Percentiles rank a stretch among this genome's conserved stretches.
Evolutionary conservation across 2,113 vertebrate genomes (phyloP).

Genomic region (Syngnathus scovelli): DNA sequence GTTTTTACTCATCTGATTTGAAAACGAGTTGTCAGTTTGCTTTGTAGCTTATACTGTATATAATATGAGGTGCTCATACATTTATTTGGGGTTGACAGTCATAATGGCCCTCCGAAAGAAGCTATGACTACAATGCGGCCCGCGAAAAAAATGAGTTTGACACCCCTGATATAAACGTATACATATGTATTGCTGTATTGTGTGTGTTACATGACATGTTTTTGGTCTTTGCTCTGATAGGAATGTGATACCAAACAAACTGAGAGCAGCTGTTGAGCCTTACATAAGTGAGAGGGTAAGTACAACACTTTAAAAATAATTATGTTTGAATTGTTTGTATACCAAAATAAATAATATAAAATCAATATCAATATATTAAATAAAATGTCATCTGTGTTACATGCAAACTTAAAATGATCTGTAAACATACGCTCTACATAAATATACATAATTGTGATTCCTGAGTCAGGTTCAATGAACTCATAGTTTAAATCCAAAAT

Average conservation of each 20-base stretch:
- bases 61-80: too few relatives aligned
- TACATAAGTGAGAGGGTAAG: conserved; percentile 37
- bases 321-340: not conserved
- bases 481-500: not conserved
- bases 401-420: not conserved
- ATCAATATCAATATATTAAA: not conserved
- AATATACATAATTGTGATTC: not conserved
- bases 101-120: too few relatives aligned
- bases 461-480: not conserved
- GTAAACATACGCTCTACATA: not conserved
- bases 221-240: conserved; percentile 36
- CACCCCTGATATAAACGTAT: too few relatives aligned
- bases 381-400: not conserved
- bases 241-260: conserved; percentile 17
- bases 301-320: conserved; percentile 11
- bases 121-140: too few relatives aligned
- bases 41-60: too few relatives aligned
- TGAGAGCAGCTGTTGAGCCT: conserved; percentile 14
- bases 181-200: not conserved
- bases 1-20: too few relatives aligned
- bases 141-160: too few relatives aligned
- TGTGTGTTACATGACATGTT: conserved; percentile 1
- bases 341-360: not conserved
- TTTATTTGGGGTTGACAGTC: too few relatives aligned
- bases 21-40: too few relatives aligned